Evolutionary conservation across 1,140 invertebrate genomes (phyloP).

Genomic region (Drosophila teissieri): DNA sequence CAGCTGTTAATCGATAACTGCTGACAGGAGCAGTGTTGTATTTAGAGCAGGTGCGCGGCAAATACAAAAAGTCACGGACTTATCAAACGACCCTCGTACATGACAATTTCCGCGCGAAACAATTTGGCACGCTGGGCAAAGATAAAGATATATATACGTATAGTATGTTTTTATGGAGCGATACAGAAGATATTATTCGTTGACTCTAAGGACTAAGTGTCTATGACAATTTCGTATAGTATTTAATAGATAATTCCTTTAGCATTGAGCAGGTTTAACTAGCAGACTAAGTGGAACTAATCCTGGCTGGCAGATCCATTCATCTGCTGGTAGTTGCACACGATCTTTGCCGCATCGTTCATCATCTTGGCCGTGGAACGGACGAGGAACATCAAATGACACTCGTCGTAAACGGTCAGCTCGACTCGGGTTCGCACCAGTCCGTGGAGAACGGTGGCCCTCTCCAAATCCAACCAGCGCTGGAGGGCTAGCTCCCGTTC

Average conservation of each 20-base stretch:
- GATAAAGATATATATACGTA: conserved; percentile 19
- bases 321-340: conserved; percentile 73
- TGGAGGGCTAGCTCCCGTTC: conserved; percentile 90
- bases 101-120: conserved; percentile 65
- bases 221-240: conserved; percentile 68
- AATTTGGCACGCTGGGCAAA: conserved; percentile 74
- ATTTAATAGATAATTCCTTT: conserved; percentile 51
- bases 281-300: conserved; percentile 31
- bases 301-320: conserved; percentile 30
- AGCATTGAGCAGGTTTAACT: conserved; percentile 24
- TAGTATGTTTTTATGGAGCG: conserved; percentile 22
- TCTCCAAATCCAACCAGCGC: conserved; percentile 92
- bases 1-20: too few species aligned
- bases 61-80: too few species aligned
- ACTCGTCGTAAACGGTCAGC: conserved; percentile 91
- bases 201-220: conserved; percentile 62
- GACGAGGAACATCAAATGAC: conserved; percentile 92
- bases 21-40: too few species aligned
- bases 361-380: conserved; percentile 91
- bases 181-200: conserved; percentile 37
- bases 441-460: conserved; percentile 92
- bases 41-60: too few species aligned
- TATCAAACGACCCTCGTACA: too few species aligned
- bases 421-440: conserved; percentile 90
- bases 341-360: conserved; percentile 88